Evolutionary conservation across 2,113 vertebrate species (phyloP).

Genomic region (Telmatochromis sp.): DNA sequence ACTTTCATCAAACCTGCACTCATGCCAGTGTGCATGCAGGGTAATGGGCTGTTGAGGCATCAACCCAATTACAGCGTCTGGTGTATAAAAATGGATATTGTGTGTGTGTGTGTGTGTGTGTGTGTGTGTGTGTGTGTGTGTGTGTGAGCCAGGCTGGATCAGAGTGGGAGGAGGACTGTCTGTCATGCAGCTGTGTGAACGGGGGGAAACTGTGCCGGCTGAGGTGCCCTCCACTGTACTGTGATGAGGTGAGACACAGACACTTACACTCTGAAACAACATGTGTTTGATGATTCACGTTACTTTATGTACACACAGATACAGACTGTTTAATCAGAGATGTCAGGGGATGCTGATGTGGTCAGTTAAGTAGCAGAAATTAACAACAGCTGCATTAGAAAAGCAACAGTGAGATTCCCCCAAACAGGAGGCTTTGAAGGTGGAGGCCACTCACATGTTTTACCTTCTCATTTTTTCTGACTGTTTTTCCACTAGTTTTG

Average conservation of each 20-base stretch:
- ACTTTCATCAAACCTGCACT: background rate
- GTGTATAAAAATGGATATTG: background rate
- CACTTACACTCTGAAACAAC: background rate
- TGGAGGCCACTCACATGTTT: background rate
- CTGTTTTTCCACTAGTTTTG: background rate
- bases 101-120: too few relatives aligned
- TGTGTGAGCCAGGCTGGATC: constrained; percentile 54
- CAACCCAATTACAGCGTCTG: background rate
- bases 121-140: background rate
- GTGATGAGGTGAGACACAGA: constrained; percentile 52
- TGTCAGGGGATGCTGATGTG: background rate
- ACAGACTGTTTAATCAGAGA: background rate
- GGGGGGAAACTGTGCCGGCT: constrained; percentile 45
- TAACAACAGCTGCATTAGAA: background rate
- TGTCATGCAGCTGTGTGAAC: constrained; percentile 59
- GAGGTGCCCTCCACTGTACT: constrained; percentile 45
- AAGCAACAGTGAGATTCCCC: background rate
- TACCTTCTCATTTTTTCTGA: background rate
- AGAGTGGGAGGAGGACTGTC: constrained; percentile 61
- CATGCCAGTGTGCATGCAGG: background rate
- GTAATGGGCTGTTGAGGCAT: background rate
- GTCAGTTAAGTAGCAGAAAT: background rate
- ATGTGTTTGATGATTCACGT: background rate
- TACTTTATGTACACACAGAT: background rate
- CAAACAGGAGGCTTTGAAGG: background rate